Evolutionary conservation across 2,888 invertebrate genomes (phyloP), one percentile per base, ranked within the genome.

Genomic region (Tenthredo amoena): DNA sequence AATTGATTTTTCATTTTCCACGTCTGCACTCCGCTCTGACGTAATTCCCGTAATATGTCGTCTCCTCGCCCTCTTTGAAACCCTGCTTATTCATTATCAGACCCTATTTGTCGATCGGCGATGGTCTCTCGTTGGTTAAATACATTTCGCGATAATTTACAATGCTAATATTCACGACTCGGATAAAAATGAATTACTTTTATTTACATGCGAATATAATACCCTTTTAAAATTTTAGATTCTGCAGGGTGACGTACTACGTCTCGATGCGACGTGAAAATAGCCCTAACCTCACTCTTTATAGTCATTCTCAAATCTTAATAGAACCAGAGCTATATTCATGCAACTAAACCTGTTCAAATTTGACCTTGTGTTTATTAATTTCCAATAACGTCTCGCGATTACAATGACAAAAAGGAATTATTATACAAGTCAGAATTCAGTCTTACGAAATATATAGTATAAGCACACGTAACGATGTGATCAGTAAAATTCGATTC

Each of bases 121-220:
- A 7, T 31, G 31, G 31, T 43, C 31, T 47, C 7, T n/a, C 47
- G 79, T 31, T 31, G n/a, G 47, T 71, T 26, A 68, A 83, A 68
- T 83, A 47, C 26, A 40, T 83, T 83, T 34, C 12, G 31, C 68
- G 47, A 68, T 68, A 81, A 81, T 81, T 81, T 62, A 37, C 62
- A 81, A 40, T 68, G 83, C 83, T 47, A 50, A 83, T 83, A 83
- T 83, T 83, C 68, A 71, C 26, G 34, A n/a, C 37, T 68, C 31
- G n/a, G 26, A 71, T 21, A 9, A 83, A 55, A 65, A 83, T 83
- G n/a, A 68, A 81, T 81, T 21, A 37, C 26, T 10, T 37, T 21
- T 40, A 81, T 81, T 62, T 37, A 37, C 34, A 81, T 81, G 62
- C 40, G 31, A 55, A 77, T 77, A 12, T 77, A 47, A 55, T 12